Evolutionary conservation across 2,797 vertebrate genomes (phyloP).

Genomic region (Gastrophryne carolinensis): DNA sequence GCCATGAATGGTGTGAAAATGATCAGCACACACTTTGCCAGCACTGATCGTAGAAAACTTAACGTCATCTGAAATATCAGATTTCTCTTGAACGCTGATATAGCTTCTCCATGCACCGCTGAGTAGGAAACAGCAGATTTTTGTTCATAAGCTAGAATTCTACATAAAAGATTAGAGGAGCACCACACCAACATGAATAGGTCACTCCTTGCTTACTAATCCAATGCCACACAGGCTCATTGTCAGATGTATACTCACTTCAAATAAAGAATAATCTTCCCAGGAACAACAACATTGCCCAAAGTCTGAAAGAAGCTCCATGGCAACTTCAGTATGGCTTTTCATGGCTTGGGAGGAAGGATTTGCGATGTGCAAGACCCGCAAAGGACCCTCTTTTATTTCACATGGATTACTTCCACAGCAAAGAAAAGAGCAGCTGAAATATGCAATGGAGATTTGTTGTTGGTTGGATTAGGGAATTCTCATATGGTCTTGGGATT

Average conservation of each 20-base stretch:
- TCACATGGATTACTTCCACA: conserved; percentile 53
- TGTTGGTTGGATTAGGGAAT: conserved; percentile 14
- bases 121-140: conserved; percentile 50
- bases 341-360: conserved; percentile 51
- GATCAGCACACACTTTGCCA: neutral
- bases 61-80: neutral
- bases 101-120: neutral
- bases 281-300: conserved; percentile 57
- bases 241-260: conserved; percentile 61
- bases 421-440: conserved; percentile 61
- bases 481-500: conserved; percentile 1
- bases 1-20: neutral
- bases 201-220: conserved; percentile 59
- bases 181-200: conserved; percentile 52
- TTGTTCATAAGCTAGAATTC: conserved; percentile 6
- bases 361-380: conserved; percentile 47
- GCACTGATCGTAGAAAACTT: neutral
- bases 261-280: conserved; percentile 63
- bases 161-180: conserved; percentile 54
- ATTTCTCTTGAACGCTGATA: conserved; percentile 15
- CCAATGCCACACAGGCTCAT: conserved; percentile 60
- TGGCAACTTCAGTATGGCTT: conserved; percentile 53
- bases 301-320: conserved; percentile 53
- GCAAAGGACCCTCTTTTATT: conserved; percentile 53
- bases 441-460: conserved; percentile 34